Base-by-base conservation (phyloP, 1,140 invertebrate species). In the Eriocheir sinensis region DNA sequence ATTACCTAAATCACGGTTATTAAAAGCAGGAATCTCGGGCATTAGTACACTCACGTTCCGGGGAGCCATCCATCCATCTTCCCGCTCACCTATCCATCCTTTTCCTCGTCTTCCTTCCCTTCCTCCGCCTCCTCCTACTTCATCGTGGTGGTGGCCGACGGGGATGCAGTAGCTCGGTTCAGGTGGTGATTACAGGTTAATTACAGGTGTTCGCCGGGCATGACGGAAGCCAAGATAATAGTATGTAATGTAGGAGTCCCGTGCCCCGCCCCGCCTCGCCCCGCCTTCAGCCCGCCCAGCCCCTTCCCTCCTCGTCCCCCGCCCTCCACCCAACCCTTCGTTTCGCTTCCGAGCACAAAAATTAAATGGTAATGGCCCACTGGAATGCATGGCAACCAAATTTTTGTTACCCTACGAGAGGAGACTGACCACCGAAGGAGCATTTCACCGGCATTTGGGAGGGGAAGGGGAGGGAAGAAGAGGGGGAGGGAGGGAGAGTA, bases 381-480 rank as follows among this genome's bases (percentile, higher is more conserved):
- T 1, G 60, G 60, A 27, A 72, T 72, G 60, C 60, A n/a, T 72
- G 60, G 1, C 60, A 72, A 72, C 60, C 60, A 72, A 72, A 72
- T 72, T 72, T 72, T 21, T 72, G 60, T 72, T 72, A 72, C 21
- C 8, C 60, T 72, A n/a, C 60, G 21, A n/a, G 60, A 72, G n/a
- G n/a, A n/a, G n/a, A n/a, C n/a, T n/a, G n/a, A n/a, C n/a, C n/a
- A n/a, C n/a, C n/a, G n/a, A n/a, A n/a, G n/a, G n/a, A n/a, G n/a
- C n/a, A n/a, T n/a, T n/a, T n/a, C n/a, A n/a, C n/a, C n/a, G n/a
- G n/a, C n/a, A n/a, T n/a, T n/a, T n/a, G n/a, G n/a, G n/a, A n/a
- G n/a, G n/a, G 60, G 60, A 72, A n/a, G 60, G 60, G 60, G 60
- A 72, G n/a, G 60, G n/a, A n/a, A 72, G 60, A n/a, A 72, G 60